Evolutionary conservation across 2,113 vertebrate species (phyloP), one percentile per base, ranked within the genome.

Genomic region (Parotia lawesii): DNA sequence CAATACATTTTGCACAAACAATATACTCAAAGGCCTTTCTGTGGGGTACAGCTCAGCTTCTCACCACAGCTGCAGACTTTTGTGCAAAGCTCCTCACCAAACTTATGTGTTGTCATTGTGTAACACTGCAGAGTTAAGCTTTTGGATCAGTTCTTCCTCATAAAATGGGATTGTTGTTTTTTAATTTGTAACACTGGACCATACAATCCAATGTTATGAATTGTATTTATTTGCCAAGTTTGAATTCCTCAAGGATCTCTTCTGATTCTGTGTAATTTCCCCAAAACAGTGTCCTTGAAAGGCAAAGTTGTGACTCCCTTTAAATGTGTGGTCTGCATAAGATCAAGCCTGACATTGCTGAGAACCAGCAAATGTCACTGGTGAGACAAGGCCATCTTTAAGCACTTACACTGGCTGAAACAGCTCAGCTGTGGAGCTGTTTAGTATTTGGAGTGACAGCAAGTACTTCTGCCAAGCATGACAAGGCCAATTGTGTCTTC

Each of bases 161-260:
- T 92, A 93, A 96, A 91, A 92, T 91, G 64, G 18, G 4, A 7
- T 96, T 88, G 21, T 13, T 76, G 42, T 47, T 19, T 14, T 69
- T 28, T 2, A 2, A 50, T 83, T 67, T 86, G 12, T 57, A 70
- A 80, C 73, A 83, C 29, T 85, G 85, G 38, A 44, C 47, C 31
- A 6, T 53, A 37, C 29, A 78, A 67, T 88, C 66, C 72, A 67
- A 13, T n/a, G 10, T 87, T 86, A 89, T 12, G 28, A 87, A 70
- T 76, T 69, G 47, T 65, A 76, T 71, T 93, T 90, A 78, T 80
- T 87, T 91, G 88, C 83, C 90, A 95, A 47, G 56, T 70, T 96
- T 94, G 87, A 94, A 74, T 75, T 97, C 87, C 92, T 96, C 93
- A 61, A 79, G 28, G 50, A 80, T 58, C 83, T 97, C 83, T 94